Percentiles rank a stretch among this genome's conserved stretches.
phyloP scores from a whole-genome alignment of 2,113 vertebrate genomes.

The Benitochromis conjunctus region DNA sequence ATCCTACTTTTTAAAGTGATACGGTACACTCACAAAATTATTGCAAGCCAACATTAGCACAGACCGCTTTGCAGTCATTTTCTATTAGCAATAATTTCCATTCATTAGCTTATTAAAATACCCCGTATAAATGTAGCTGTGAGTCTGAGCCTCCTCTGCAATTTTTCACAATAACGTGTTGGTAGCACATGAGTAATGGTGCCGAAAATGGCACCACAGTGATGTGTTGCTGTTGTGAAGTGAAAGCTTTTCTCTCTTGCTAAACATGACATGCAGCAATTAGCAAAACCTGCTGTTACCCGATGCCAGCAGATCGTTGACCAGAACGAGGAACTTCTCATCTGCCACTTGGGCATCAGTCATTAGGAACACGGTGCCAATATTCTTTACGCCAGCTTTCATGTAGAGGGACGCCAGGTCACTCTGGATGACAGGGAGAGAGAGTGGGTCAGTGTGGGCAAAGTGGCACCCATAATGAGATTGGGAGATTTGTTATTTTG shows the following conservation, averaged over 20 bases:
- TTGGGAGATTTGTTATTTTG: neutral
- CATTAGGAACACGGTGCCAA: constrained; percentile 88
- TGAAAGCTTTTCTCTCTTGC: neutral
- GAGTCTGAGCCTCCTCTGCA: neutral
- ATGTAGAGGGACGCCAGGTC: constrained; percentile 83
- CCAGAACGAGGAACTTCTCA: constrained; percentile 90
- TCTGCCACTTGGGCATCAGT: constrained; percentile 88
- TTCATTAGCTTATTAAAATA: neutral
- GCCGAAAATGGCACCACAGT: neutral
- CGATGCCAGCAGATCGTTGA: constrained; percentile 93
- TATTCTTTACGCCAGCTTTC: constrained; percentile 86
- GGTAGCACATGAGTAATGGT: neutral
- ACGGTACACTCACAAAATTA: neutral
- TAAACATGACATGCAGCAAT: constrained; percentile 27
- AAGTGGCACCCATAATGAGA: constrained; percentile 8
- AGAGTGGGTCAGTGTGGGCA: neutral
- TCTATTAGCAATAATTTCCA: neutral
- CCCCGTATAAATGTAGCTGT: neutral
- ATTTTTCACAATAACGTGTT: neutral
- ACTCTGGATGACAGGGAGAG: constrained; percentile 31
- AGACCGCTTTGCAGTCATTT: neutral
- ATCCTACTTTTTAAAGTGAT: neutral
- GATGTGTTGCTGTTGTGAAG: neutral
- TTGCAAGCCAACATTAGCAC: neutral
- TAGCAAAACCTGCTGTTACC: constrained; percentile 68